Evolutionary conservation across 2,888 invertebrate genomes (phyloP), one percentile per base, ranked within the genome.

Genomic region (Cheilosia impressa): DNA sequence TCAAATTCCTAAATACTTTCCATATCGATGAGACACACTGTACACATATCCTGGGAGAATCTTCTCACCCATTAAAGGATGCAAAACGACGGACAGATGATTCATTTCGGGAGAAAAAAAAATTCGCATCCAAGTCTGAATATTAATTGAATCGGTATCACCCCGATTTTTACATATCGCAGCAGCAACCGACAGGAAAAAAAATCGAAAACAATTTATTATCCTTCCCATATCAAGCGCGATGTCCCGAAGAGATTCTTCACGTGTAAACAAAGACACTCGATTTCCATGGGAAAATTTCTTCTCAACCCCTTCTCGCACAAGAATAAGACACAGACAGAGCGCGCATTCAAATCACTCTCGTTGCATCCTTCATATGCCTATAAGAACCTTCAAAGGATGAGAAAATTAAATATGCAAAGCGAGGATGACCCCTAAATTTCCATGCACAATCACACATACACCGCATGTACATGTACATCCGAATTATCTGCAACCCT

Each of bases 391-490:
- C 5, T 50, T 50, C 31, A 71, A 81, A 77, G 63, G 87, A 81
- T 87, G 87, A 87, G 87, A 87, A 87, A 87, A 87, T 87, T 87
- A 87, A 87, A 87, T 87, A 87, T 87, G 87, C 87, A 87, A 87
- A 87, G 82, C 77, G 78, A 87, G 68, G 81, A 87, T 87, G 87
- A 87, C 87, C 87, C 85, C 52, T 19, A 85, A 87, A 81, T 77
- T 77, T 66, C 76, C 80, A 62, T 71, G 60, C 75, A 76, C 73
- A 73, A 60, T 9, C 45, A 34, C 58, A 69, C 53, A 62, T 71
- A 52, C 65, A 41, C 17, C 47, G 15, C 4, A 13, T 15, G 3
- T 31, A 9, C 31, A 31, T 9, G 9, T 6, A 47, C 13, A 38
- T 34, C 17, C 13, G 80, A 72, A 81, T 85, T 85, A 85, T 85